Evolutionary conservation across 2,113 vertebrate species (phyloP).

Genomic region (Erythrocercus mccallii): DNA sequence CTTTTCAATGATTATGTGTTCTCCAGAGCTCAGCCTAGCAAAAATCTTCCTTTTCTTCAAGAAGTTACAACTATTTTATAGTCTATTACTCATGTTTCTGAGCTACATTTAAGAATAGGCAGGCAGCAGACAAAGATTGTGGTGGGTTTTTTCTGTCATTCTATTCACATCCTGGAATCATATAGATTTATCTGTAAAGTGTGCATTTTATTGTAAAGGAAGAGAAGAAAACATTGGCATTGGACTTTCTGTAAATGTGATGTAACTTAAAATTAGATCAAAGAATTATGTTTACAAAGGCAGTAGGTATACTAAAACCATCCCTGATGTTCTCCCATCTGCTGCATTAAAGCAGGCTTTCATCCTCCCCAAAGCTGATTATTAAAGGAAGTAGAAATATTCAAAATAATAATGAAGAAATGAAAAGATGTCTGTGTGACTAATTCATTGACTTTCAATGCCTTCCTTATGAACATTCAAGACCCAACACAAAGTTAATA

Average conservation of each 20-base stretch:
- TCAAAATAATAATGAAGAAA: not conserved
- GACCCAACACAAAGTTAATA: not conserved
- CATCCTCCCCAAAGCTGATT: not conserved
- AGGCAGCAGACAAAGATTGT: not conserved
- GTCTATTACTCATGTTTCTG: not conserved
- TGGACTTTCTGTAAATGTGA: not conserved
- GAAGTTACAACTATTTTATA: not conserved
- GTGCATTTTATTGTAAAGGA: not conserved
- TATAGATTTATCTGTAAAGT: not conserved
- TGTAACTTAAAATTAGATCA: not conserved
- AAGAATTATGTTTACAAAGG: not conserved
- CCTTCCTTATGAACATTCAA: not conserved
- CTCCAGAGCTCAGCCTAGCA: not conserved
- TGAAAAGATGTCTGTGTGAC: not conserved
- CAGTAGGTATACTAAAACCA: not conserved
- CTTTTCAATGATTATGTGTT: not conserved
- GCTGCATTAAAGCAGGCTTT: not conserved
- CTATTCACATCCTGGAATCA: not conserved
- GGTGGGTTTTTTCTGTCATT: not conserved
- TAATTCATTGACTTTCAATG: not conserved
- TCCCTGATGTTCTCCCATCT: constrained; percentile 1
- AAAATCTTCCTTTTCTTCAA: not conserved
- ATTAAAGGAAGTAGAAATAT: not conserved
- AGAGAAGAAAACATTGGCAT: not conserved
- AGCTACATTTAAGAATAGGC: not conserved